Evolutionary conservation across 2,888 invertebrate species (phyloP), one percentile per base, ranked within the genome.

Genomic region (Tinea pellionella): DNA sequence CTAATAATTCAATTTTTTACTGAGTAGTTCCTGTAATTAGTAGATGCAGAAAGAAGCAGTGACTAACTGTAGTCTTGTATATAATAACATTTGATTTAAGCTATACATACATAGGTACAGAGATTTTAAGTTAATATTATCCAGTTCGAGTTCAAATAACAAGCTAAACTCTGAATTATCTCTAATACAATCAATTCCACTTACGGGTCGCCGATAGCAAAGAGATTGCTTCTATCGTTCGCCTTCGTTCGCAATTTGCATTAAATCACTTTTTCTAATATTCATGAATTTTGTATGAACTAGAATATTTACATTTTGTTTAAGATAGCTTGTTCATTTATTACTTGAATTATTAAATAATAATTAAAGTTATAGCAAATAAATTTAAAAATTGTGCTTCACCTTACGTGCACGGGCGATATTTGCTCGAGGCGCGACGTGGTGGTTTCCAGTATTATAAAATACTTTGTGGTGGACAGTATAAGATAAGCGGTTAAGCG

Each of bases 151-250:
- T 37, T 9, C 15, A 9, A 16, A 47, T 13, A 47, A 18, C 47
- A 47, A 15, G 24, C 15, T 59, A 59, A 59, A 59, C 41, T 59
- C 37, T 59, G 59, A 59, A 67, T 68, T 75, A 77, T 77, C 75
- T 70, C 67, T 75, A 77, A 77, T 77, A 73, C 72, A 74, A 77
- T 78, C 75, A 65, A 69, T 67, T 32, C 59, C 15, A 41, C 59
- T 47, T 59, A 42, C 47, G 47, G 41, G 42, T 42, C 43, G n/a
- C 59, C 47, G 47, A 59, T 59, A 47, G 24, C 57, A 13, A 32
- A 6, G 15, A 57, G 57, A 57, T 57, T 57, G 57, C 32, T 32
- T 57, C 57, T 13, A 32, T 32, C 57, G 57, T 15, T 16, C 32
- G 32, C 57, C 24, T 24, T 55, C 9, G 18, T 19, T 18, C 18